Evolutionary conservation across 2,888 invertebrate species (phyloP).

Genomic region (Prosapia bicincta): DNA sequence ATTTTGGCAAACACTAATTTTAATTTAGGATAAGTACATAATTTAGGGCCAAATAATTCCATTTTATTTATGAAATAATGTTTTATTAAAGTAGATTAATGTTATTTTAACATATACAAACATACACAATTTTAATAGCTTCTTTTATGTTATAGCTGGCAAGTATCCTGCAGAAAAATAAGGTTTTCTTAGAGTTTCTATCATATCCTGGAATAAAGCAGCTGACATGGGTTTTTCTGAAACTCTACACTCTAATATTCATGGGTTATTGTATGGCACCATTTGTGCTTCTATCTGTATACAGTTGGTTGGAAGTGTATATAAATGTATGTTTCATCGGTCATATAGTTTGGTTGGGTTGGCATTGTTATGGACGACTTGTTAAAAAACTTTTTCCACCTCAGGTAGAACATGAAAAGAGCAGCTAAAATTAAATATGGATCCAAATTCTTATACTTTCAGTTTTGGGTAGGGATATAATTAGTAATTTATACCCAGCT

Average conservation of each 20-base stretch:
- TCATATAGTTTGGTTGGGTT: conserved; percentile 62
- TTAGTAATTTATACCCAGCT: no score
- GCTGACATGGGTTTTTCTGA: conserved; percentile 57
- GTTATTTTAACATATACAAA: no score
- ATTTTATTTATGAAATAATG: no score
- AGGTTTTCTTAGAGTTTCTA: conserved; percentile 50
- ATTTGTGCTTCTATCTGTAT: conserved; percentile 66
- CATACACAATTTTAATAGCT: no score
- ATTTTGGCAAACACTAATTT: no score
- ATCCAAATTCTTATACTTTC: no score
- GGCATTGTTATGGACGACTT: conserved; percentile 53
- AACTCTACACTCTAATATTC: conserved; percentile 71
- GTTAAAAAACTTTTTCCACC: conserved; percentile 43
- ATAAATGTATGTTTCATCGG: conserved; percentile 65
- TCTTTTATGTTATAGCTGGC: not conserved
- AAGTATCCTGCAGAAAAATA: not conserved
- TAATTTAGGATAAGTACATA: no score
- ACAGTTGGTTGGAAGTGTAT: conserved; percentile 65
- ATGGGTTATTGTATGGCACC: conserved; percentile 81
- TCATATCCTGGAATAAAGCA: conserved; percentile 46
- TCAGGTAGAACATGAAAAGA: conserved; percentile 17
- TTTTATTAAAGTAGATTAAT: not conserved
- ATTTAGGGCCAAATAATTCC: no score
- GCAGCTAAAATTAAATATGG: not conserved
- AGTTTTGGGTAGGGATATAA: not conserved